Percentiles rank a stretch among this genome's conserved stretches.
Conservation (phyloP, 2,113 vertebrate species). For the Canis aureus region DNA sequence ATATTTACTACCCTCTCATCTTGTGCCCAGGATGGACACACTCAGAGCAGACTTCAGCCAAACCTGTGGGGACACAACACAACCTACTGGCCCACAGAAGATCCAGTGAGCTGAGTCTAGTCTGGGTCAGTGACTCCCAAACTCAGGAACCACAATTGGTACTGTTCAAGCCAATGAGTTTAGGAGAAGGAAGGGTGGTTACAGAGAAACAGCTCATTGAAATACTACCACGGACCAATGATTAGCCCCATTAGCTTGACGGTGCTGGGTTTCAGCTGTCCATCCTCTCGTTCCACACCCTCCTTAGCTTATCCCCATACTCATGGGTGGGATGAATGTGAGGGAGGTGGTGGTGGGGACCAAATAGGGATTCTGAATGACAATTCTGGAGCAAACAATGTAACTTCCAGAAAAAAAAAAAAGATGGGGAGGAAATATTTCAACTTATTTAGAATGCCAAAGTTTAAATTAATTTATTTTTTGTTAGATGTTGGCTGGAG, state of each 20-base stretch:
- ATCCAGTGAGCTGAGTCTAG: background rate
- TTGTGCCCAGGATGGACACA: rapidly evolving
- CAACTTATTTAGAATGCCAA: background rate
- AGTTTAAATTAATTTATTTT: background rate
- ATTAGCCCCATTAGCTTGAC: rapidly evolving
- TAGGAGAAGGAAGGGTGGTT: no score
- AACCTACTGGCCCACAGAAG: background rate
- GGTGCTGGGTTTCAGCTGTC: rapidly evolving
- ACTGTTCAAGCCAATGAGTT: rapidly evolving
- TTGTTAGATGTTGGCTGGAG: background rate
- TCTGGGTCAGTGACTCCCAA: rapidly evolving
- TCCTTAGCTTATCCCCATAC: rapidly evolving
- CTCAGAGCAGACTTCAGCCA: background rate
- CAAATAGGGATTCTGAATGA: background rate
- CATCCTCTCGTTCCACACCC: rapidly evolving
- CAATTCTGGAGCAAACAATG: background rate
- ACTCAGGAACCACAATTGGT: rapidly evolving
- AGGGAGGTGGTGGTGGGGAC: background rate
- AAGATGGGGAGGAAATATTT: rapidly evolving
- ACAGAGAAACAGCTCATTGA: rapidly evolving
- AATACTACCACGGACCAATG: background rate
- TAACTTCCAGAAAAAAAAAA: background rate
- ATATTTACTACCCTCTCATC: rapidly evolving
- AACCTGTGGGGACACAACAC: rapidly evolving
- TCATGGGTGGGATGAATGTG: rapidly evolving